phyloP scores from a whole-genome alignment of 2,113 vertebrate species.

The Semnornis frantzii region DNA sequence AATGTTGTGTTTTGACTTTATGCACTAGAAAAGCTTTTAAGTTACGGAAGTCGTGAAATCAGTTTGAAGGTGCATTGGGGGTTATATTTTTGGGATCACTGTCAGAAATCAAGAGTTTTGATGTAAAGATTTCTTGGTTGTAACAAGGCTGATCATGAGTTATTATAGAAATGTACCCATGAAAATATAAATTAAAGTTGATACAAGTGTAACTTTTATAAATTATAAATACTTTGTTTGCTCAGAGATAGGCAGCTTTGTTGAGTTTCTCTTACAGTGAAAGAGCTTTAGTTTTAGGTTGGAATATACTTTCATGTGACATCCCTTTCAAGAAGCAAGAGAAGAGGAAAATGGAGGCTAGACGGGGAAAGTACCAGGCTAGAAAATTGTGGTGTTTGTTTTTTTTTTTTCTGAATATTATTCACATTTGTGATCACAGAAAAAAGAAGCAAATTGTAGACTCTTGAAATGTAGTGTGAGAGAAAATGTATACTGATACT shows the following conservation, averaged over 20 bases:
- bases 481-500: not conserved
- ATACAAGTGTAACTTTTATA: not conserved
- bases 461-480: not conserved
- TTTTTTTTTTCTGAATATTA: not conserved
- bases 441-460: not conserved
- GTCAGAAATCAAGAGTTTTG: not conserved
- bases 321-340: not conserved
- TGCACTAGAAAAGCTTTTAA: not conserved
- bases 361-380: not conserved
- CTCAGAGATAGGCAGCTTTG: not conserved
- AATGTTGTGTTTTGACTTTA: not conserved
- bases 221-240: not conserved
- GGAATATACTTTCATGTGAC: not conserved
- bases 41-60: constrained; percentile 9
- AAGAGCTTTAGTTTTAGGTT: not conserved
- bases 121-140: not conserved
- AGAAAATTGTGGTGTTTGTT: not conserved
- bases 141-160: not conserved
- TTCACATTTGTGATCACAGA: not conserved
- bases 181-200: not conserved
- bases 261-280: not conserved
- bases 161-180: not conserved
- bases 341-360: not conserved
- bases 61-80: not conserved
- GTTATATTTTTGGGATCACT: not conserved